Conservation (phyloP, 2,113 vertebrate genomes). For the Dicaeum eximium region DNA sequence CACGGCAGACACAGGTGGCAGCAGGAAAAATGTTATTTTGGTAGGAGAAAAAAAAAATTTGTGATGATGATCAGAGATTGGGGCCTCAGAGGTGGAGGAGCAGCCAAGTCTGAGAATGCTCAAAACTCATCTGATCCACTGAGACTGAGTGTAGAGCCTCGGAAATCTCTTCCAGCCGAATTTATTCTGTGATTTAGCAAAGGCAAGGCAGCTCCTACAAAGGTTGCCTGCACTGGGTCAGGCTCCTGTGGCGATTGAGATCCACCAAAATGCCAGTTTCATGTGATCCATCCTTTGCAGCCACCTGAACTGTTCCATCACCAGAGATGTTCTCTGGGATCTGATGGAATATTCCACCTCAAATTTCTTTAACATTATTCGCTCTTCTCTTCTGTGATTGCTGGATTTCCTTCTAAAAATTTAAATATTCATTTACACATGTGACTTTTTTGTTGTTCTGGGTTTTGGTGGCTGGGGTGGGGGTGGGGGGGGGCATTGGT, state of each 20-base stretch:
- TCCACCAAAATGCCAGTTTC: background rate
- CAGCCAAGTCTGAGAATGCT: background rate
- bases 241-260: background rate
- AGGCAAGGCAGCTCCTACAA: background rate
- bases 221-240: background rate
- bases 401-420: background rate
- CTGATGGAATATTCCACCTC: background rate
- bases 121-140: background rate
- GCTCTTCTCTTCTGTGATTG: background rate
- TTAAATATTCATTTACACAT: background rate
- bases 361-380: background rate
- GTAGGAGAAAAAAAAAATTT: background rate
- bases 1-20: background rate
- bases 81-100: background rate
- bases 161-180: background rate
- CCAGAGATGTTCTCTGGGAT: background rate
- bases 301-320: background rate
- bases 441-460: background rate
- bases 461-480: rapidly evolving
- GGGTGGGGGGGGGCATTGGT: background rate
- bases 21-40: background rate
- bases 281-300: background rate
- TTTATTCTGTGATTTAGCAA: background rate
- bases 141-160: background rate
- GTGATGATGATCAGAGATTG: background rate